Evolutionary conservation across 2,888 invertebrate genomes (phyloP).

Genomic region (Trichopoda pennipes): DNA sequence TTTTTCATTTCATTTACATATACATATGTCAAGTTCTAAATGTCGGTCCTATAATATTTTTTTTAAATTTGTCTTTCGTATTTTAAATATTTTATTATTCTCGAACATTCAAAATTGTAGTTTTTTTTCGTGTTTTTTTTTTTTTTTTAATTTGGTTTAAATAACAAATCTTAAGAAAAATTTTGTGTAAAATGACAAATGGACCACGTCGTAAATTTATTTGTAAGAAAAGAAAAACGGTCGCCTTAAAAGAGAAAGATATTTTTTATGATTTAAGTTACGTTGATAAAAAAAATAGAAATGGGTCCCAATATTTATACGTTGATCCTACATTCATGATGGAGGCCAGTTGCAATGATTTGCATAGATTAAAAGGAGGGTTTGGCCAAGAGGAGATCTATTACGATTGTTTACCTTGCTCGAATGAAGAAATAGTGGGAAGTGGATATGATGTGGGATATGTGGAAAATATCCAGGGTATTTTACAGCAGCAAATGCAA

Average conservation of each 20-base stretch:
- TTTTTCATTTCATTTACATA: no score
- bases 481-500: constrained; percentile 8
- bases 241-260: neutral
- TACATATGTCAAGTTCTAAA: no score
- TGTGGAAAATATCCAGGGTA: neutral
- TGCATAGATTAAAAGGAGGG: constrained; percentile 7
- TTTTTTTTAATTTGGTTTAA: no score
- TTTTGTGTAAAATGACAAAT: no score
- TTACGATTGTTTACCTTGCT: constrained; percentile 30
- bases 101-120: no score
- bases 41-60: no score
- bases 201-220: no score
- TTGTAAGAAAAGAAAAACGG: neutral
- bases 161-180: no score
- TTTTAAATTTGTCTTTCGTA: no score
- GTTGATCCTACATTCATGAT: constrained; percentile 10
- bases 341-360: neutral
- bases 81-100: no score
- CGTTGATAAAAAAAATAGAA: neutral
- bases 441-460: neutral
- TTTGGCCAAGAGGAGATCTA: constrained; percentile 7
- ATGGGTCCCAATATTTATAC: constrained; percentile 3
- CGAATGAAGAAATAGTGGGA: no score
- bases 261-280: neutral
- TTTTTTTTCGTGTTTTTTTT: no score